Conservation (phyloP, 1,140 invertebrate genomes). For the Amyelois transitella region DNA sequence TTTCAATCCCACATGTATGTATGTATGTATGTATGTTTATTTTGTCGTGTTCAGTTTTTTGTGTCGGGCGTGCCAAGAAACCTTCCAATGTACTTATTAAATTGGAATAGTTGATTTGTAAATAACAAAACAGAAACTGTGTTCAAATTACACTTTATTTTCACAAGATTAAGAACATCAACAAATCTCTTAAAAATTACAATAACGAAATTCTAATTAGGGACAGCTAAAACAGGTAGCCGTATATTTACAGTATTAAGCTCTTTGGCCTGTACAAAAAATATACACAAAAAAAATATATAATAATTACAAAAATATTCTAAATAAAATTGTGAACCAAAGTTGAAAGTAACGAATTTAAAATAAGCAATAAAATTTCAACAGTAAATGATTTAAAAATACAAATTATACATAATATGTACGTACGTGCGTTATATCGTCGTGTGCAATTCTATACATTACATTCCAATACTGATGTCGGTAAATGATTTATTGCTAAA, state of each 20-base stretch:
- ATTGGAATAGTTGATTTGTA: not conserved
- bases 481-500: slow-evolving; percentile 33
- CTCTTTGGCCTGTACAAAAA: slow-evolving; percentile 71
- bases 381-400: slow-evolving; percentile 37
- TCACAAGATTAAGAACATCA: slow-evolving; percentile 71
- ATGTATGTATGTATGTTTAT: too few relatives aligned
- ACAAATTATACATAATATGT: slow-evolving; percentile 14
- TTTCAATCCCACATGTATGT: too few relatives aligned
- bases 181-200: slow-evolving; percentile 71
- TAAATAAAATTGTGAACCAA: slow-evolving; percentile 50
- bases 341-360: slow-evolving; percentile 58
- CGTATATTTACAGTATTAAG: slow-evolving; percentile 59
- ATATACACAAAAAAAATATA: slow-evolving; percentile 47
- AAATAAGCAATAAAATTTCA: slow-evolving; percentile 69
- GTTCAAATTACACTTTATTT: slow-evolving; percentile 53
- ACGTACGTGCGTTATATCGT: slow-evolving; percentile 1
- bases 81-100: too few relatives aligned
- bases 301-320: slow-evolving; percentile 28
- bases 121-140: slow-evolving; percentile 20
- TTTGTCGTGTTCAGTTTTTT: too few relatives aligned
- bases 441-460: slow-evolving; percentile 25
- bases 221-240: slow-evolving; percentile 38
- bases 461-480: slow-evolving; percentile 47
- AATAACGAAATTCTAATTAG: slow-evolving; percentile 59
- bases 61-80: too few relatives aligned